Evolutionary conservation across 1,140 invertebrate species (phyloP).

Genomic region (Drosophila bocki): DNA sequence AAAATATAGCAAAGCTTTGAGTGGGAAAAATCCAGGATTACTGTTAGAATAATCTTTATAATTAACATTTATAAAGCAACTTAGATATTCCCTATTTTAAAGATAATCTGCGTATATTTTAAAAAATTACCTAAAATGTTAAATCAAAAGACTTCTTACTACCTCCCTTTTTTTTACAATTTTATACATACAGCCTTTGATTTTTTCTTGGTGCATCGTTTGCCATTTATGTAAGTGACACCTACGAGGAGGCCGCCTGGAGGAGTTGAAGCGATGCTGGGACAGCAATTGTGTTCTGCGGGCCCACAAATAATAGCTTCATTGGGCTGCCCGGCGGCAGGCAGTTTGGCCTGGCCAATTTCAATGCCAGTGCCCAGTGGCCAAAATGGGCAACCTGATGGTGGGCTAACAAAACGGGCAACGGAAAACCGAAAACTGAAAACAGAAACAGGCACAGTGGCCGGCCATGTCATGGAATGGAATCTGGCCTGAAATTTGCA

Average conservation of each 20-base stretch:
- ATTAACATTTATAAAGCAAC: too few relatives aligned
- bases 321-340: conserved; percentile 51
- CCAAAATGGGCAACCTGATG: conserved; percentile 54
- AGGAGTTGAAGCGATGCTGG: conserved; percentile 31
- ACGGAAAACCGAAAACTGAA: conserved; percentile 18
- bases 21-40: background rate
- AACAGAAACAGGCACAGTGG: conserved; percentile 28
- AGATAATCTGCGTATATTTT: too few relatives aligned
- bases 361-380: conserved; percentile 59
- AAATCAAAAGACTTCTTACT: too few relatives aligned
- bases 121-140: too few relatives aligned
- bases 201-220: conserved; percentile 27
- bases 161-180: too few relatives aligned
- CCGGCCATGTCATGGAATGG: conserved; percentile 61
- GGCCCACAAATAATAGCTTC: conserved; percentile 81
- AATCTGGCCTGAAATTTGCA: conserved; percentile 80
- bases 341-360: conserved; percentile 44
- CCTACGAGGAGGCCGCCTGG: conserved; percentile 56
- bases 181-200: background rate
- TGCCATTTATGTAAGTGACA: conserved; percentile 71
- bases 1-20: background rate
- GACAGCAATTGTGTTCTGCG: conserved; percentile 55
- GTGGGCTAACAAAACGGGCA: conserved; percentile 12
- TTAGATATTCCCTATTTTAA: too few relatives aligned
- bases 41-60: background rate